Base-by-base conservation (phyloP, 2,113 vertebrate species). In the Sminthopsis crassicaudata region DNA sequence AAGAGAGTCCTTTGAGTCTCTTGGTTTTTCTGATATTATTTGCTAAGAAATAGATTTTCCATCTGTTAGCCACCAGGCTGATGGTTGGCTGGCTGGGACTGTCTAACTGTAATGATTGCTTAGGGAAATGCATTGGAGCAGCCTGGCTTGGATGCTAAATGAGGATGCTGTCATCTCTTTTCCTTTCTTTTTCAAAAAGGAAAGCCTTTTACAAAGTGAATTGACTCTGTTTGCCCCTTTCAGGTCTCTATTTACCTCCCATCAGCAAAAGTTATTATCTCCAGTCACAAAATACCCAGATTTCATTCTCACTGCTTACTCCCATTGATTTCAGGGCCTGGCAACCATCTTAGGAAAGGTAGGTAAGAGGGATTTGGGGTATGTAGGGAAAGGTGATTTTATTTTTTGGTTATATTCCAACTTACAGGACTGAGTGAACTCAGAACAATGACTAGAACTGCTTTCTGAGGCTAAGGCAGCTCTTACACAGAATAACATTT, bases 401-500 rank as follows among this genome's bases (percentile, higher is more conserved):
- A 55, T 93, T 53, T 95, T 48, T n/a, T n/a, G 60, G 36, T n/a
- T n/a, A 22, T n/a, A 42, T 84, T 84, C 67, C 67, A 84, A 84
- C 19, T 22, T 84, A 84, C n/a, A 42, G n/a, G 7, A 19, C 19
- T 84, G 16, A 42, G 1, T 42, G n/a, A 84, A 84, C 19, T n/a
- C 36, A 84, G 19, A 84, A 84, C 7, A 84, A 42, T 84, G 36
- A 0, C 60, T 6, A 2, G 60, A 67, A 36, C 60, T 4, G 1
- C 14, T 84, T 42, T 84, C 67, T 84, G 67, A 19, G 4, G 36
- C 60, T 76, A 76, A 76, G 14, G 60, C n/a, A n/a, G 14, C 14
- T 92, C 55, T 90, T 30, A 92, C 91, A 22, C 52, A 96, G 36
- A 24, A 91, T 76, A 27, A 90, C 2, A 54, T 97, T 76, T 94